phyloP scores from a whole-genome alignment of 2,888 invertebrate species.

The Aporophyla lueneburgensis region DNA sequence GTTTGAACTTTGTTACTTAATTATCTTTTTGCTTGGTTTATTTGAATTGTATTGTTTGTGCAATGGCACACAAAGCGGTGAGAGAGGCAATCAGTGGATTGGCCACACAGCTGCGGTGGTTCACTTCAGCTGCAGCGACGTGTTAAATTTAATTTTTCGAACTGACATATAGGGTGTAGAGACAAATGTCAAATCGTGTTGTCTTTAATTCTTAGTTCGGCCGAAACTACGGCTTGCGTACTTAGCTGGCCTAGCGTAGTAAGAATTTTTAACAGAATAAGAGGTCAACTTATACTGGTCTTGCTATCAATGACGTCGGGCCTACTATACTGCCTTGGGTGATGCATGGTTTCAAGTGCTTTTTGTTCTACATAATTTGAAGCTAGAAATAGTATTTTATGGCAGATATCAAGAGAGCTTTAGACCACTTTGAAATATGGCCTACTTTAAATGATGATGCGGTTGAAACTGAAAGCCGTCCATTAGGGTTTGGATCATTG shows the following conservation, averaged over 20 bases:
- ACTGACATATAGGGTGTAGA: too few relatives aligned
- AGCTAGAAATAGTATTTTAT: neutral
- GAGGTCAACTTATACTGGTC: neutral
- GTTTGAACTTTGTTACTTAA: too few relatives aligned
- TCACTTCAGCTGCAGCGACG: too few relatives aligned
- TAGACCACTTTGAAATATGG: neutral
- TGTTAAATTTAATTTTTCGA: too few relatives aligned
- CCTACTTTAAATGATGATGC: neutral
- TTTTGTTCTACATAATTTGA: neutral
- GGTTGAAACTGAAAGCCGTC: neutral
- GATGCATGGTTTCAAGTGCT: conserved; percentile 48
- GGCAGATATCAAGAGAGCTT: neutral
- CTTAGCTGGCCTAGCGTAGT: neutral
- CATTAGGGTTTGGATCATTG: neutral
- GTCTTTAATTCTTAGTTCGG: too few relatives aligned
- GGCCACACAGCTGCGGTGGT: too few relatives aligned
- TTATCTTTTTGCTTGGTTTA: too few relatives aligned
- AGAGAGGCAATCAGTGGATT: too few relatives aligned
- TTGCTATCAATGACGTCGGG: neutral
- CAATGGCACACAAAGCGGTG: too few relatives aligned
- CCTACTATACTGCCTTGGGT: neutral
- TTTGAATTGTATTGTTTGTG: too few relatives aligned
- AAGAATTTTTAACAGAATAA: neutral
- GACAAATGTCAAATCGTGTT: too few relatives aligned
- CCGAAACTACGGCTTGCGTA: too few relatives aligned